Evolutionary conservation across 2,797 vertebrate species (phyloP), one percentile per base, ranked within the genome.

Genomic region (Phyllotis vaccarum): DNA sequence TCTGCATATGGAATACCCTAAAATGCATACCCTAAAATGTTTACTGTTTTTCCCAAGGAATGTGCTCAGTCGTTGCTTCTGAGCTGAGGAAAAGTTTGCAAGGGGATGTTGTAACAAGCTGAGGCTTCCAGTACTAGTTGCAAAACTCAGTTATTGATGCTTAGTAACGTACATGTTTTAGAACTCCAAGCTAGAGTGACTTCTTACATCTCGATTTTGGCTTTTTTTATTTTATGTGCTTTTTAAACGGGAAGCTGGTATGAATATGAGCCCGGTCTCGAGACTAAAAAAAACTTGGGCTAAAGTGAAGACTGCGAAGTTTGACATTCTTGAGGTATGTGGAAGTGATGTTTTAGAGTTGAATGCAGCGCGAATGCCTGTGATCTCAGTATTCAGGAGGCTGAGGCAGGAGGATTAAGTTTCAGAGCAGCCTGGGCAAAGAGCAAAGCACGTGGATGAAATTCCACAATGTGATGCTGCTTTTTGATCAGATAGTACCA

Each of bases 191-290:
- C 83, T 88, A 76, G 29, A 66, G 68, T 81, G 27, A 3, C 31
- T 94, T 91, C 82, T 93, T 70, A 79, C 24, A 75, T 89, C 1
- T 68, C 85, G 76, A 37, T 66, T 54, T 95, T 3, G 21, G 97
- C 95, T 46, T 87, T 94, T 29, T 95, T 74, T 76, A 80, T 0
- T 21, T 2, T 12, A n/a, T 1, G 27, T 54, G 46, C 34, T 5
- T 82, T 96, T 83, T 86, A 85, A 34, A 95, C 1, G 29, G 87
- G 89, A 99, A 99, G 99, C 99, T 98, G 99, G 99, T 74, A 99
- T 99, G 99, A 99, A 99, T 95, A 99, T 99, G 99, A 99, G 99
- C 96, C 99, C 99, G 0, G 99, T 99, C 75, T 99, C 99, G 10
- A 98, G 99, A 43, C 98, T 99, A 94, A 99, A 99, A 98, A 99